Percentiles rank a stretch among this genome's conserved stretches.
phyloP scores from a whole-genome alignment of 2,888 invertebrate genomes.

The Meliscaeva auricollis region DNA sequence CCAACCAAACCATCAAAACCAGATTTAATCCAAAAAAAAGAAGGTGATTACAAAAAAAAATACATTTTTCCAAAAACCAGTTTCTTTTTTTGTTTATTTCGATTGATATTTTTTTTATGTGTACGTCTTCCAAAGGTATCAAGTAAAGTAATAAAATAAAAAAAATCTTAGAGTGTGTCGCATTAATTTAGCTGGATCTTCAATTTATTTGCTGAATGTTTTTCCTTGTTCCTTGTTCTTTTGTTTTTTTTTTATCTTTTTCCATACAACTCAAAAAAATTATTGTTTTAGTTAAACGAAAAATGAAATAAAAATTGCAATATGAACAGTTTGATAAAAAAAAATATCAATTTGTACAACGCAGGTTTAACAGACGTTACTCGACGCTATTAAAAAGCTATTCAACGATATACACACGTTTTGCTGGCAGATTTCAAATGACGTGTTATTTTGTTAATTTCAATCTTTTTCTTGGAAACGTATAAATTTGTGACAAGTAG shows the following conservation, averaged over 20 bases:
- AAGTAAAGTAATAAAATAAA: conserved; percentile 43
- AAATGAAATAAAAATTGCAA: conserved; percentile 4
- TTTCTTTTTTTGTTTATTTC: conserved; percentile 45
- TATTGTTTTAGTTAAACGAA: neutral
- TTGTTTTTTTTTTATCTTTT: neutral
- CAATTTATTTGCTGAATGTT: conserved; percentile 28
- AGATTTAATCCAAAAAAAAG: conserved; percentile 54
- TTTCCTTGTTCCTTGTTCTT: conserved; percentile 26
- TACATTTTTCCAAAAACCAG: conserved; percentile 36
- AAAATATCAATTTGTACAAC: neutral
- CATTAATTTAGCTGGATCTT: conserved; percentile 59
- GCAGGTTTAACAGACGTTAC: neutral
- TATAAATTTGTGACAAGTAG: neutral
- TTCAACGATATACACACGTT: conserved; percentile 4
- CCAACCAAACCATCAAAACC: conserved; percentile 57
- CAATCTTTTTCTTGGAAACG: neutral
- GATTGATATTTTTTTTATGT: conserved; percentile 56
- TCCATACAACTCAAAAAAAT: neutral
- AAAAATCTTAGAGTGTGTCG: conserved; percentile 58
- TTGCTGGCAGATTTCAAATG: neutral
- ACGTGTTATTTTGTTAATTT: neutral
- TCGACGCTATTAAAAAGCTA: conserved; percentile 10
- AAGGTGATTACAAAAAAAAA: conserved; percentile 24
- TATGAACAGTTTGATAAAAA: conserved; percentile 1
- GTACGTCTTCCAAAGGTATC: conserved; percentile 50